Percentiles rank a stretch among this genome's conserved stretches.
Conservation (phyloP, 1,140 invertebrate genomes). For the Zaprionus inermis region DNA sequence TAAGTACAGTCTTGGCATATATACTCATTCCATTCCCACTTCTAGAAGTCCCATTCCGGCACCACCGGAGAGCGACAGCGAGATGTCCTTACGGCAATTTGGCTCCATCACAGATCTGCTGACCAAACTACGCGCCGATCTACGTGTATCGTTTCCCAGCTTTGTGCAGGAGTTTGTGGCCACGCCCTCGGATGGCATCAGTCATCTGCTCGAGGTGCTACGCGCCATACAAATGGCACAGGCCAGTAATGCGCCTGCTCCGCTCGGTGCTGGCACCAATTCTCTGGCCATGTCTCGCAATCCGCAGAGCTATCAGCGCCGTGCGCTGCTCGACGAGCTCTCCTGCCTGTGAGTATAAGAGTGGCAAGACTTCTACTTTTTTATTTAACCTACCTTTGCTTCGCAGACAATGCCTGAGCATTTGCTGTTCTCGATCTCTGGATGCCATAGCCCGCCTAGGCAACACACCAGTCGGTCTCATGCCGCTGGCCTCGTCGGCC, state of each 20-base stretch:
- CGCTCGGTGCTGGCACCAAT: conserved; percentile 81
- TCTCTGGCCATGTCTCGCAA: conserved; percentile 84
- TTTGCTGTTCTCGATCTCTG: conserved; percentile 90
- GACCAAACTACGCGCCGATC: conserved; percentile 93
- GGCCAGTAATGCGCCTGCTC: conserved; percentile 67
- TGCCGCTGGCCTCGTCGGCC: conserved; percentile 92
- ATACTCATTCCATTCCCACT: not conserved
- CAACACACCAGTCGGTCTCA: conserved; percentile 91
- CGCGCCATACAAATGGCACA: conserved; percentile 93
- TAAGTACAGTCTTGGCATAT: not conserved
- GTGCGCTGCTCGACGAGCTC: conserved; percentile 93
- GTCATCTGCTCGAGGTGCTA: conserved; percentile 91
- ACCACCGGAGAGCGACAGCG: conserved; percentile 86
- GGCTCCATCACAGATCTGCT: conserved; percentile 93
- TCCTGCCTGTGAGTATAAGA: conserved; percentile 89
- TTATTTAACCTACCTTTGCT: not conserved
- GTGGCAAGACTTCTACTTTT: not conserved
- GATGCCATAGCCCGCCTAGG: conserved; percentile 90
- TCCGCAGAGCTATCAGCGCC: conserved; percentile 86
- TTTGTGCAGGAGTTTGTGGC: conserved; percentile 96
- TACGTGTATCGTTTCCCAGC: conserved; percentile 93
- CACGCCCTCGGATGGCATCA: conserved; percentile 92
- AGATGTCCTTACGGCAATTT: conserved; percentile 95
- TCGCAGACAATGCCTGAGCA: conserved; percentile 91
- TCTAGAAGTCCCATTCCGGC: conserved; percentile 85